Evolutionary conservation across 1,140 invertebrate species (phyloP), one percentile per base, ranked within the genome.

Genomic region (Euura saliciscinereae): DNA sequence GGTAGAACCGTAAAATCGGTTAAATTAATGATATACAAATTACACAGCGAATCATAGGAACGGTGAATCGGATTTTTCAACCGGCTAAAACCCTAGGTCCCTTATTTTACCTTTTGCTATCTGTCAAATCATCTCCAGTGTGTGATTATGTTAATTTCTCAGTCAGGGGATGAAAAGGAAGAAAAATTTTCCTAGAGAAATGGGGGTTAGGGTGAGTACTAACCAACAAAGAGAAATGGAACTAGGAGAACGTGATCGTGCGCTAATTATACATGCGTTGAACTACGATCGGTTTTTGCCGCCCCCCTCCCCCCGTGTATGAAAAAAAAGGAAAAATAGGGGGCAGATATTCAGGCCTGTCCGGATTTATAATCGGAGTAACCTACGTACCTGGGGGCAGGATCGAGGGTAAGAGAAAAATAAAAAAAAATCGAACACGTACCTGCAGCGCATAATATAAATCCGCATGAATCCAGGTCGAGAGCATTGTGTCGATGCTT

Each of bases 401-500:
- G 28, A 28, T 28, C 28, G 59, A 13, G 59, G 28, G 28, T 28
- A 28, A 28, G 51, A 3, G 13, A 1, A 3, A 59, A 59, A n/a
- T 4, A 59, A 11, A 59, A 59, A 59, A 59, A 59, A 8, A n/a
- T 8, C 51, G 51, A 3, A n/a, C 13, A 59, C 13, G 13, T 28
- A 28, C 28, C 28, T 28, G 28, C 28, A 28, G 28, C 13, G 51
- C 6, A n/a, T 6, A 6, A 59, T 59, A 59, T 59, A 59, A 59
- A 59, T 59, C 51, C 3, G 13, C 51, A 76, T 73, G 74, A 75
- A 79, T 78, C 73, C 75, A 67, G 77, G 73, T 79, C 74, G 76
- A 69, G 70, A 59, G 76, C 75, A 79, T 81, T 76, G 74, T 79
- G 59, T 69, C 28, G 6, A 46, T 2, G 8, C 46, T 80, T 80